phyloP scores from a whole-genome alignment of 2,888 invertebrate species.

The Listrodromus nycthemerus region DNA sequence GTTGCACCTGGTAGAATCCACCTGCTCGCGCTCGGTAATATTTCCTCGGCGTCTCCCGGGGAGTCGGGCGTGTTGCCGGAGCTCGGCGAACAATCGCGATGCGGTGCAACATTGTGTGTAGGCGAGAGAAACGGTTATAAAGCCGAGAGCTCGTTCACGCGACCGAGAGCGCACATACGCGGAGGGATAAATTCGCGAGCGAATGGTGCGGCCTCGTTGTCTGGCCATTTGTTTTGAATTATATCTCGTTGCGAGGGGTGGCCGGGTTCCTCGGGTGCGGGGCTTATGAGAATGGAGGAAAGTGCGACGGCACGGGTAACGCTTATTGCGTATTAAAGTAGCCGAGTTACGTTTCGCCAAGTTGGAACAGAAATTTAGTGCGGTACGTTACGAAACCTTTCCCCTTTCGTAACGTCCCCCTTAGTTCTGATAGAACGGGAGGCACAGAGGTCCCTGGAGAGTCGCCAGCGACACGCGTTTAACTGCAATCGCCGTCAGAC shows the following conservation, averaged over 20 bases:
- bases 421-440: conserved; percentile 44
- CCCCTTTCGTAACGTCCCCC: conserved; percentile 37
- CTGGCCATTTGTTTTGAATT: conserved; percentile 66
- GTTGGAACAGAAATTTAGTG: conserved; percentile 71
- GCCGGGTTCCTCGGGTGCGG: conserved; percentile 24
- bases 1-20: conserved; percentile 29
- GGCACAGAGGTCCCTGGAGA: conserved; percentile 18
- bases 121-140: conserved; percentile 40
- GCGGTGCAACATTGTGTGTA: conserved; percentile 10
- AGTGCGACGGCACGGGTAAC: conserved; percentile 47
- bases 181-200: conserved; percentile 63
- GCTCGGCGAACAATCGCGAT: conserved; percentile 19
- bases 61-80: conserved; percentile 12
- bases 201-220: conserved; percentile 59
- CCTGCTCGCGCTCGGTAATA: conserved; percentile 30
- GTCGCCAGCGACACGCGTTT: conserved; percentile 14
- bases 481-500: conserved; percentile 2
- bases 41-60: conserved; percentile 12
- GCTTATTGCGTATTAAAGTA: conserved; percentile 77
- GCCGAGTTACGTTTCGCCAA: conserved; percentile 72
- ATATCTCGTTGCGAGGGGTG: conserved; percentile 54
- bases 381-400: conserved; percentile 40
- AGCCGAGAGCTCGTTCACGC: conserved; percentile 54
- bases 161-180: conserved; percentile 34
- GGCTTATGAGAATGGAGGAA: conserved; percentile 47